phyloP scores from a whole-genome alignment of 1,140 invertebrate species.

The Eubasilissa regina region DNA sequence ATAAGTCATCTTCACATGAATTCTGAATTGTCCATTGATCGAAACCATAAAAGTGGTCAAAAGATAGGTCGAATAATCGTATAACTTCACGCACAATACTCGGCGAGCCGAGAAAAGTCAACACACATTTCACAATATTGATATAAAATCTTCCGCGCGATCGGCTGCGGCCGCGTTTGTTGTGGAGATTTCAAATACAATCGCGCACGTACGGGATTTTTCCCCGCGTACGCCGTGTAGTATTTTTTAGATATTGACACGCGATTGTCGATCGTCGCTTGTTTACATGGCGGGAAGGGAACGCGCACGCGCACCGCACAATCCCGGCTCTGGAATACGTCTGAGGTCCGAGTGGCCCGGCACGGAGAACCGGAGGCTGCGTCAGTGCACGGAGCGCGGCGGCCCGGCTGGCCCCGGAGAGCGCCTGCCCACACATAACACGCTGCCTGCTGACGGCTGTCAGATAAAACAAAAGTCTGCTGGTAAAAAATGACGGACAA shows the following conservation, averaged over 20 bases:
- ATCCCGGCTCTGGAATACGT: conserved; percentile 32
- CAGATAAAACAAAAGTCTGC: conserved; percentile 39
- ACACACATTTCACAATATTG: conserved; percentile 25
- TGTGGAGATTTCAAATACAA: neutral
- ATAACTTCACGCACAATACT: neutral
- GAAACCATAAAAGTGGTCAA: too few species aligned
- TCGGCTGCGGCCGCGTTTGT: neutral
- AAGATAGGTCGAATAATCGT: too few species aligned
- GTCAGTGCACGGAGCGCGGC: too few species aligned
- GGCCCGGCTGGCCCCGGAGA: conserved; percentile 2
- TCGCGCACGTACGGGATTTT: conserved; percentile 3
- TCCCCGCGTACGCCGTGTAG: conserved; percentile 10
- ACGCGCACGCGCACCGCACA: conserved; percentile 40
- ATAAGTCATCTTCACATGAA: too few species aligned
- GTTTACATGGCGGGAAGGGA: conserved; percentile 4
- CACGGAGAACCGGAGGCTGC: conserved; percentile 8
- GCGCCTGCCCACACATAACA: conserved; percentile 17
- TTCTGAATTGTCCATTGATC: too few species aligned
- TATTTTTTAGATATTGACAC: conserved; percentile 29
- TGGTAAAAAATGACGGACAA: conserved; percentile 28
- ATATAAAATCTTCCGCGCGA: neutral
- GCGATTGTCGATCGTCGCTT: conserved; percentile 11
- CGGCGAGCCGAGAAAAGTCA: neutral
- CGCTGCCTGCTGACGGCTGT: conserved; percentile 33
- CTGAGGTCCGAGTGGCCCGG: neutral